Conservation (phyloP, 2,888 invertebrate species). For the Calliphora vomitoria region DNA sequence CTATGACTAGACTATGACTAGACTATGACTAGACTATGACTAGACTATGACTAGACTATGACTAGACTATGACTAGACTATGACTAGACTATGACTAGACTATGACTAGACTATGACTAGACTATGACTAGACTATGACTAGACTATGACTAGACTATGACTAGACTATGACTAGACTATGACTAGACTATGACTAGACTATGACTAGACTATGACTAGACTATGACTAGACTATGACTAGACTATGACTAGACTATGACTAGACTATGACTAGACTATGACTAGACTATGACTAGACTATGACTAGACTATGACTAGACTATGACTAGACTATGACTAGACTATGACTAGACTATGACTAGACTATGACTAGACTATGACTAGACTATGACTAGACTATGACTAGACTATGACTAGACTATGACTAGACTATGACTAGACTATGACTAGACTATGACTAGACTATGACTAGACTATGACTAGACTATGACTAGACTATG, state of each 20-base stretch:
- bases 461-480: background rate
- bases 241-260: background rate
- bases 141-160: background rate
- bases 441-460: too few species aligned
- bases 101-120: background rate
- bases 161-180: background rate
- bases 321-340: background rate
- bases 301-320: background rate
- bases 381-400: too few species aligned
- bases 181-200: background rate
- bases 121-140: too few species aligned
- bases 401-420: too few species aligned
- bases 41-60: background rate
- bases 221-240: background rate
- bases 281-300: too few species aligned
- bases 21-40: background rate
- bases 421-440: too few species aligned
- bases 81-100: background rate
- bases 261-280: background rate
- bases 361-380: background rate
- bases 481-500: constrained; percentile 4
- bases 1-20: background rate
- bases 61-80: too few species aligned
- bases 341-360: too few species aligned
- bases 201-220: background rate